Evolutionary conservation across 1,140 invertebrate genomes (phyloP).

Genomic region (Dufourea novaeangliae): DNA sequence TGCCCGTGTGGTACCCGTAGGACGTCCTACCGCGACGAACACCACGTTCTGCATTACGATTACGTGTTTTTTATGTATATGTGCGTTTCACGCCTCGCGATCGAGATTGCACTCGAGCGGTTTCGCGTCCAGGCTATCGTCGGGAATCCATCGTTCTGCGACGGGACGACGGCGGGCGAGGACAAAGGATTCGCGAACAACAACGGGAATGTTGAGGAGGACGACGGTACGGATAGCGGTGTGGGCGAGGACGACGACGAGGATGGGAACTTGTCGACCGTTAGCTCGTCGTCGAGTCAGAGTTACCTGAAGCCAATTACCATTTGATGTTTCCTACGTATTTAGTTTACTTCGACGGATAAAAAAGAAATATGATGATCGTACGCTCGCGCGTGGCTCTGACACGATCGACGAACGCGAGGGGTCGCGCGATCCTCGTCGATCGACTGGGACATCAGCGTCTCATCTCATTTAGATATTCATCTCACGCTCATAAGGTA

Average conservation of each 20-base stretch:
- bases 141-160: neutral
- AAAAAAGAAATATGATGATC: neutral
- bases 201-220: neutral
- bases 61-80: constrained; percentile 46
- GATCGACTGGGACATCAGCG: neutral
- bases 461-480: neutral
- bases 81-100: constrained; percentile 25
- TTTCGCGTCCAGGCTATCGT: neutral
- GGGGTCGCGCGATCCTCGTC: neutral
- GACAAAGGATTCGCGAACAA: neutral
- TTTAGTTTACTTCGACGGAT: neutral
- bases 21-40: constrained; percentile 20
- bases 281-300: constrained; percentile 14
- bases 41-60: constrained; percentile 32
- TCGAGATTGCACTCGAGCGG: constrained; percentile 47
- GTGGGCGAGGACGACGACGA: neutral
- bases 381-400: neutral
- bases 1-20: neutral
- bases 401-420: neutral
- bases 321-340: constrained; percentile 15
- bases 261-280: neutral
- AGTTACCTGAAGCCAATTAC: constrained; percentile 10
- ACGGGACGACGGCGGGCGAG: neutral
- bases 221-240: neutral
- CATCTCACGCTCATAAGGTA: neutral